Conservation (phyloP, 2,888 invertebrate genomes). For the Oligia strigilis region DNA sequence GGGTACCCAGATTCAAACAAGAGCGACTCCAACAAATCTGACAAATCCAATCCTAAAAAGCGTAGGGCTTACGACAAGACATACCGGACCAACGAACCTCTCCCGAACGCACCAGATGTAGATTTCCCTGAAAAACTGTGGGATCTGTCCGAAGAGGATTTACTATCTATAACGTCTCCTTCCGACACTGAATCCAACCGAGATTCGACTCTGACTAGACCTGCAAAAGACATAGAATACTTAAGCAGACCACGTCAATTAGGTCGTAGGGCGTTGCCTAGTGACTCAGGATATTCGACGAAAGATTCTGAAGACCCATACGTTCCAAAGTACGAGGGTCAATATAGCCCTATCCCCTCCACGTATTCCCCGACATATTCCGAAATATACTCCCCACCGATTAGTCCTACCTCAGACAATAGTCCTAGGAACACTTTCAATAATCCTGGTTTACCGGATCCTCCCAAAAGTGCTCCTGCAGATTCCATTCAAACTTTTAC, state of each 20-base stretch:
- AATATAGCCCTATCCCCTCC: conserved; percentile 87
- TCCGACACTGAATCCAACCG: conserved; percentile 91
- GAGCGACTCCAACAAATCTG: conserved; percentile 88
- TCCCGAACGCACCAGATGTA: conserved; percentile 93
- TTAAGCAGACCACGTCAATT: conserved; percentile 90
- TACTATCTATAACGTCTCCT: conserved; percentile 88
- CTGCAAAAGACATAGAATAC: conserved; percentile 92
- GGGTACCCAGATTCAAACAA: conserved; percentile 89
- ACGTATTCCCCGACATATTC: conserved; percentile 88
- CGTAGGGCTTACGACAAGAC: conserved; percentile 94
- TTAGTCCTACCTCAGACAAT: conserved; percentile 85
- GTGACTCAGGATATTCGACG: conserved; percentile 88
- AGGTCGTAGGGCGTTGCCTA: conserved; percentile 90
- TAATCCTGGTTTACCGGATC: conserved; percentile 83
- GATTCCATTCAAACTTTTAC: conserved; percentile 86
- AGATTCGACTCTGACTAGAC: conserved; percentile 90
- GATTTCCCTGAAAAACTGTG: conserved; percentile 95
- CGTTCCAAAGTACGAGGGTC: conserved; percentile 81
- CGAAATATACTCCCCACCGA: conserved; percentile 88
- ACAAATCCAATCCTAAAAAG: conserved; percentile 91
- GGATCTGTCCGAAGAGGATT: conserved; percentile 93
- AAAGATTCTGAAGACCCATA: conserved; percentile 87
- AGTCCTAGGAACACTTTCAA: conserved; percentile 85
- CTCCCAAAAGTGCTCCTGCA: conserved; percentile 85
- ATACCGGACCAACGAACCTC: conserved; percentile 96